Conservation (phyloP, 2,113 vertebrate species). For the Mesitornis unicolor region DNA sequence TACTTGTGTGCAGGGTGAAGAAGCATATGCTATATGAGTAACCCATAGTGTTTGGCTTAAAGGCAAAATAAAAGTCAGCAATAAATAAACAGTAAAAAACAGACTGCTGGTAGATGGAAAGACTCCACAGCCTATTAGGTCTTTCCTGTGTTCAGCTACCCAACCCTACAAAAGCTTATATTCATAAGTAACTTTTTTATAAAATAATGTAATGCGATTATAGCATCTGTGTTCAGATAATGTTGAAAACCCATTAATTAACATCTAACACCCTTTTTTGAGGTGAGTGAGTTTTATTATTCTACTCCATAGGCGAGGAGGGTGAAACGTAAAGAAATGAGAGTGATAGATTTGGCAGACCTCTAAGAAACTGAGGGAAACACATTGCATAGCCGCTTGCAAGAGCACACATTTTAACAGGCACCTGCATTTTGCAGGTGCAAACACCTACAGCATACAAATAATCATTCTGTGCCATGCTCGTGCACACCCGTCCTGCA, state of each 20-base stretch:
- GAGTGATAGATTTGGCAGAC: background rate
- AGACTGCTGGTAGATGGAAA: constrained; percentile 46
- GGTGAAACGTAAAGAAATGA: background rate
- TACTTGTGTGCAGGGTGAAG: constrained; percentile 66
- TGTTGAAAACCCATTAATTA: background rate
- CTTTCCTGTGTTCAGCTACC: background rate
- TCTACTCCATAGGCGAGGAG: background rate
- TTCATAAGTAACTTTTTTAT: background rate
- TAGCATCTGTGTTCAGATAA: background rate
- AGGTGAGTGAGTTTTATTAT: background rate
- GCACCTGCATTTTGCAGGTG: constrained; percentile 16
- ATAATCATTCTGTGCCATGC: background rate
- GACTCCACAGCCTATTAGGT: background rate
- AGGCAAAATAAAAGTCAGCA: constrained; percentile 78
- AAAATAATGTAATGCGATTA: background rate
- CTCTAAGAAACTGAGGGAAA: background rate
- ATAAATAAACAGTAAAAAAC: constrained; percentile 68
- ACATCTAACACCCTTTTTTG: background rate
- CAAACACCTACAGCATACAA: constrained; percentile 2
- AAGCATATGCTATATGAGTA: constrained; percentile 77
- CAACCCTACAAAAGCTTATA: background rate
- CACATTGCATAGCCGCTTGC: background rate
- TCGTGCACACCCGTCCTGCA: background rate
- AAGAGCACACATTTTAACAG: background rate
- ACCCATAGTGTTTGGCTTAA: constrained; percentile 79